Percentiles rank a stretch among this genome's conserved stretches.
Conservation (phyloP, 2,113 vertebrate species). For the Sebastes schlegelii region DNA sequence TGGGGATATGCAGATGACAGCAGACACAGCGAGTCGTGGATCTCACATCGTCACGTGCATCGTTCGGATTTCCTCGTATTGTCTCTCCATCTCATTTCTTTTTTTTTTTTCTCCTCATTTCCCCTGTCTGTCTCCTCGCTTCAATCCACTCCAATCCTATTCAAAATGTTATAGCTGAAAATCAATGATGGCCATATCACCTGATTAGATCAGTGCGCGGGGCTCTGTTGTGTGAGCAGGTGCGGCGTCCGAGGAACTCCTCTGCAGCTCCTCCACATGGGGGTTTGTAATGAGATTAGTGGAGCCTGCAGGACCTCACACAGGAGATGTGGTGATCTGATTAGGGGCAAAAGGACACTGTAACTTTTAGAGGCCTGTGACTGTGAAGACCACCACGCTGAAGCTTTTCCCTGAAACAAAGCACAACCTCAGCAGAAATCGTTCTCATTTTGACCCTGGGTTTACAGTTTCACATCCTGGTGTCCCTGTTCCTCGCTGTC, state of each 20-base stretch:
- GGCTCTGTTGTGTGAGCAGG: slow-evolving; percentile 63
- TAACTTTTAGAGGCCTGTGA: slow-evolving; percentile 36
- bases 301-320: slow-evolving; percentile 49
- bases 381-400: slow-evolving; percentile 1
- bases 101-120: slow-evolving; percentile 9
- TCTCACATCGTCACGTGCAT: slow-evolving; percentile 40
- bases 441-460: slow-evolving; percentile 9
- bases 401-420: not conserved
- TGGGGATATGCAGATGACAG: slow-evolving; percentile 28
- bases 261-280: slow-evolving; percentile 44
- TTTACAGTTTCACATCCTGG: not conserved
- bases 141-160: slow-evolving; percentile 41
- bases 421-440: slow-evolving; percentile 16
- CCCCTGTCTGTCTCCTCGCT: slow-evolving; percentile 18
- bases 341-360: slow-evolving; percentile 38
- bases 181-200: slow-evolving; percentile 49
- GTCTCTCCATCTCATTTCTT: slow-evolving; percentile 30
- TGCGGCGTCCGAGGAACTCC: slow-evolving; percentile 48
- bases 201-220: slow-evolving; percentile 59
- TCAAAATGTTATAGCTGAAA: slow-evolving; percentile 37
- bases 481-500: slow-evolving; percentile 15
- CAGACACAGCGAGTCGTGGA: slow-evolving; percentile 16
- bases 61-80: slow-evolving; percentile 32
- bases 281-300: slow-evolving; percentile 64
- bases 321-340: slow-evolving; percentile 55